phyloP scores from a whole-genome alignment of 2,797 vertebrate species.

The Sebastes alutus region DNA sequence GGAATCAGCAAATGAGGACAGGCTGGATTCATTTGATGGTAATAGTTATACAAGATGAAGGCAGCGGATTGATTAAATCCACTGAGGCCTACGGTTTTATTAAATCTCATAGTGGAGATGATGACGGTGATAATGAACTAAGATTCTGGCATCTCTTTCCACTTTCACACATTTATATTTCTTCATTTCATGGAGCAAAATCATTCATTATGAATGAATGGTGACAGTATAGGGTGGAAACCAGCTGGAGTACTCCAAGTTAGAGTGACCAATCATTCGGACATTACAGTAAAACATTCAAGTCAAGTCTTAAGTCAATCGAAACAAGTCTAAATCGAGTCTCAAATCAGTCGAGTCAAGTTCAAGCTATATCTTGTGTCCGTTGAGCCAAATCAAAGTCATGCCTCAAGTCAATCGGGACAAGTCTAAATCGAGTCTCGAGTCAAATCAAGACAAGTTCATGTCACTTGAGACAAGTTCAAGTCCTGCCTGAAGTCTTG shows the following conservation, averaged over 20 bases:
- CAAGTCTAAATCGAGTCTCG: no score
- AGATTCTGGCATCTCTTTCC: neutral
- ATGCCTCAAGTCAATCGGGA: no score
- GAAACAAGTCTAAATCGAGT: neutral
- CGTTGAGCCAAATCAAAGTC: no score
- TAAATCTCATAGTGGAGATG: conserved; percentile 10
- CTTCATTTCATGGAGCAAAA: neutral
- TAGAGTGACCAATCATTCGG: neutral
- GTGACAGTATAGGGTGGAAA: neutral
- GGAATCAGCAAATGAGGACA: conserved; percentile 39
- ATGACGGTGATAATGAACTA: conserved; percentile 25
- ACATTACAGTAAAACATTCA: neutral
- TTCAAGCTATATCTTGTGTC: neutral
- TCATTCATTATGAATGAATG: neutral
- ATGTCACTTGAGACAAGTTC: neutral
- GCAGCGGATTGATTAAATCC: conserved; percentile 37
- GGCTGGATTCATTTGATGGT: conserved; percentile 38
- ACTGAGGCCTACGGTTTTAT: conserved; percentile 24
- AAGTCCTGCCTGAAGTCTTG: neutral
- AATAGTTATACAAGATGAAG: conserved; percentile 35
- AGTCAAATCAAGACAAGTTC: no score
- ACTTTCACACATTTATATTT: neutral
- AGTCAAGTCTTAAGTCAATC: neutral
- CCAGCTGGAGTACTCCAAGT: neutral
- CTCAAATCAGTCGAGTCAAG: neutral